A percentile compares a stretch with the other conserved stretches of the same genome.
These are phyloP conservation scores for Leguminivora glycinivorella DNA, from an alignment of 1,140 invertebrate species.

Conservation along the genomic window DNA sequence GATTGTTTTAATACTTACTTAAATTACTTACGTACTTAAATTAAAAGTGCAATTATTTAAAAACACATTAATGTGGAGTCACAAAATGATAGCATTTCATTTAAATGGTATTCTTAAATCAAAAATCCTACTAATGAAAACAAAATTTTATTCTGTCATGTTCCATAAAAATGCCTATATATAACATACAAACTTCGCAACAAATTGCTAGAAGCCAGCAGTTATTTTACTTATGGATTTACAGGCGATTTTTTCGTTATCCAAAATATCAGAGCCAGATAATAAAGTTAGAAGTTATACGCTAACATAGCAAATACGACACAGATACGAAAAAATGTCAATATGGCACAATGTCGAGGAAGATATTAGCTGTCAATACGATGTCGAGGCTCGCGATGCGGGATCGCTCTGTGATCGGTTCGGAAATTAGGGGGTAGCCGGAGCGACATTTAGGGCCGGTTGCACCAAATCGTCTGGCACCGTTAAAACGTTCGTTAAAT, in stretches of 20 bases:
- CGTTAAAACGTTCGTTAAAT: too few species aligned
- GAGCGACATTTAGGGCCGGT: slow-evolving; percentile 20
- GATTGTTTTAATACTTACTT: not conserved
- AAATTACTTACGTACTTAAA: too few species aligned
- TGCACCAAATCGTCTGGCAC: too few species aligned
- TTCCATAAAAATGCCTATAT: too few species aligned
- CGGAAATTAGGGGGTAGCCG: slow-evolving; percentile 12
- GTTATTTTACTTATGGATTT: not conserved
- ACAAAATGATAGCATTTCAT: too few species aligned
- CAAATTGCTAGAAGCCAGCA: too few species aligned
- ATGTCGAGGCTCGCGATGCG: not conserved
- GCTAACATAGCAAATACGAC: not conserved
- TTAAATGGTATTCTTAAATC: too few species aligned
- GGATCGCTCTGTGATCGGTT: slow-evolving; percentile 2
- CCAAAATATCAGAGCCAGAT: not conserved
- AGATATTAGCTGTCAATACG: slow-evolving; percentile 18
- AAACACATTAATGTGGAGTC: too few species aligned
- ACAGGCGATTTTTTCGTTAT: not conserved
- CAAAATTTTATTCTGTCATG: too few species aligned
- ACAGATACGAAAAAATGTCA: not conserved
- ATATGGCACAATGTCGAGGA: not conserved
- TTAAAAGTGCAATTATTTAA: too few species aligned
- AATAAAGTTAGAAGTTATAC: not conserved
- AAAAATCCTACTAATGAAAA: too few species aligned
- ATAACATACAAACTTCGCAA: too few species aligned